Evolutionary conservation across 2,113 vertebrate species (phyloP), one percentile per base, ranked within the genome.

Genomic region (Menidia beryllina): DNA sequence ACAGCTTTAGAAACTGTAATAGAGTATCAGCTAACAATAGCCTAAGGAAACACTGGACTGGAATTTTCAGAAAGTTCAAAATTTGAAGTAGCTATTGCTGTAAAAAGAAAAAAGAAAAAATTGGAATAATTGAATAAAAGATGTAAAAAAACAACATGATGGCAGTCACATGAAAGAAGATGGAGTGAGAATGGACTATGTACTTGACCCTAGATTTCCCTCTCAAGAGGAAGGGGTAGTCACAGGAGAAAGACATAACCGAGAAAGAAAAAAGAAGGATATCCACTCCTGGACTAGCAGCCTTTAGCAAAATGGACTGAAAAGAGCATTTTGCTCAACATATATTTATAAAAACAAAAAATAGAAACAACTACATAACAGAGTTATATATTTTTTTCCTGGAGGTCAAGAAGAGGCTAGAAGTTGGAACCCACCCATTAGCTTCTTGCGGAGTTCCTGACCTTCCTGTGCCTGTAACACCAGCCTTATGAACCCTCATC

Each of bases 401-500:
- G 15, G 45, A 24, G 81, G 81, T 88, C 84, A 68, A 4, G 26
- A 24, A 7, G 55, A 79, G 75, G 72, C 62, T 69, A 2, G 23
- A 25, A 21, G 57, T 57, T n/a, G 5, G 39, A 53, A 47, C 30
- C 48, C 47, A 19, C 59, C 21, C 43, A 23, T 70, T 48, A 59
- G 77, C 69, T 61, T 12, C 49, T 65, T 6, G 3, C 69, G n/a
- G 48, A 71, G 68, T 52, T 71, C 52, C 69, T 88, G 81, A 89
- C 85, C 85, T 83, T 55, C 64, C 57, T 74, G 60, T 71, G 74
- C 69, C 66, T 52, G 77, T 84, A 84, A 87, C 81, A 51, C 21
- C 81, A 84, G 77, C 74, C 77, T 60, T 50, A 66, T 79, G 82
- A 86, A 86, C 86, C 74, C 69, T 60, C 67, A 59, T 73, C 80